A percentile compares a stretch with the other conserved stretches of the same genome.
Evolutionary conservation across 2,888 invertebrate genomes (phyloP).

Genomic region (Agriotes lineatus): DNA sequence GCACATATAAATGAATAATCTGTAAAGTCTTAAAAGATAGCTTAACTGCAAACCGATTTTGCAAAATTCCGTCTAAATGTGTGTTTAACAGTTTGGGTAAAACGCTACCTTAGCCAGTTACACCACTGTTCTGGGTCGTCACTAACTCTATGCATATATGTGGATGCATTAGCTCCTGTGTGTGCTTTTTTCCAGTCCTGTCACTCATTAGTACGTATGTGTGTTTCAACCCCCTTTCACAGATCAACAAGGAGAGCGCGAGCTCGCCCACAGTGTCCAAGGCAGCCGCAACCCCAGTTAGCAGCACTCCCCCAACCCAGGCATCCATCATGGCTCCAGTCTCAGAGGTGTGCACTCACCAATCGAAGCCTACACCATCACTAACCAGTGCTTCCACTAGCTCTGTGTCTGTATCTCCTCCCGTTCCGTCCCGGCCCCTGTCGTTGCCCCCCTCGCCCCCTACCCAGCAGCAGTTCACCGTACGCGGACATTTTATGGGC

Average conservation of each 20-base stretch:
- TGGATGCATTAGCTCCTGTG: constrained; percentile 34
- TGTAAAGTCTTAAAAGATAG: neutral
- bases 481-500: constrained; percentile 64
- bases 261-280: constrained; percentile 66
- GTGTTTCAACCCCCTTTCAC: constrained; percentile 63
- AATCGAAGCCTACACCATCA: constrained; percentile 58
- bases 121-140: constrained; percentile 32
- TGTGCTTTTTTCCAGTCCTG: constrained; percentile 41
- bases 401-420: constrained; percentile 49
- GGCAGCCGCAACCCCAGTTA: constrained; percentile 55
- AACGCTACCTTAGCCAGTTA: constrained; percentile 18
- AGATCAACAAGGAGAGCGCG: constrained; percentile 71
- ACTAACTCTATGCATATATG: constrained; percentile 42
- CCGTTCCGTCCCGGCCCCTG: constrained; percentile 48
- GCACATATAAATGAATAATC: neutral
- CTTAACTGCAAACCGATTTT: neutral
- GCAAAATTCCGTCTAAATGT: neutral
- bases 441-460: constrained; percentile 57
- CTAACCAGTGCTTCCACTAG: constrained; percentile 55
- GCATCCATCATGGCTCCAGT: constrained; percentile 53
- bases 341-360: constrained; percentile 66
- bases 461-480: constrained; percentile 65
- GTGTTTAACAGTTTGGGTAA: constrained; percentile 5
- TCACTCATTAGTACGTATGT: constrained; percentile 47
- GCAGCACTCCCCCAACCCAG: constrained; percentile 49